Conservation (phyloP, 2,888 invertebrate species). For the Leptinotarsa juncta region DNA sequence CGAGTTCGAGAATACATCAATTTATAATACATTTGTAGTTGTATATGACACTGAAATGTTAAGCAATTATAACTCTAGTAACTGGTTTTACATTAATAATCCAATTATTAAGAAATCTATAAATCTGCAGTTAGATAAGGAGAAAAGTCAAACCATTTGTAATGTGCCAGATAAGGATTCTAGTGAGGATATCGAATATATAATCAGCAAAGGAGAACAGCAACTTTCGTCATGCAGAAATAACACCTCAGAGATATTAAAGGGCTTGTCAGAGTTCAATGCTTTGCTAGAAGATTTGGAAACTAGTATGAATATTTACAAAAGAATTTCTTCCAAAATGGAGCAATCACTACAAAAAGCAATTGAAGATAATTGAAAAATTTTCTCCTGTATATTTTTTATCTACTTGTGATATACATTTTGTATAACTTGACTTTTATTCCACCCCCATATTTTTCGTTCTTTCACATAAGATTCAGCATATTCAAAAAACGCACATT, state of each 20-base stretch:
- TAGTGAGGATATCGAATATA: constrained; percentile 37
- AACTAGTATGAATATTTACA: constrained; percentile 58
- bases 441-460: not conserved
- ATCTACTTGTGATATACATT: not conserved
- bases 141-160: constrained; percentile 28
- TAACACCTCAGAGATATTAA: constrained; percentile 42
- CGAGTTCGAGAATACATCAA: constrained; percentile 53
- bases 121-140: constrained; percentile 58
- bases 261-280: constrained; percentile 55
- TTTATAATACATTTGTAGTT: constrained; percentile 63
- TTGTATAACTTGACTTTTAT: not conserved
- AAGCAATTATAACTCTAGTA: constrained; percentile 67
- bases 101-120: constrained; percentile 60
- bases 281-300: constrained; percentile 60
- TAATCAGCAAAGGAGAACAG: constrained; percentile 32
- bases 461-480: not conserved
- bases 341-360: constrained; percentile 48
- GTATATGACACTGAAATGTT: constrained; percentile 71
- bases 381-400: not conserved
- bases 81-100: constrained; percentile 71
- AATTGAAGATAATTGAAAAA: constrained; percentile 41
- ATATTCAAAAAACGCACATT: too few relatives aligned
- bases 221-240: constrained; percentile 34
- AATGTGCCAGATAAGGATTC: constrained; percentile 17
- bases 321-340: constrained; percentile 54